Conservation (phyloP, 2,797 vertebrate genomes). For the Myotis findleyi region DNA sequence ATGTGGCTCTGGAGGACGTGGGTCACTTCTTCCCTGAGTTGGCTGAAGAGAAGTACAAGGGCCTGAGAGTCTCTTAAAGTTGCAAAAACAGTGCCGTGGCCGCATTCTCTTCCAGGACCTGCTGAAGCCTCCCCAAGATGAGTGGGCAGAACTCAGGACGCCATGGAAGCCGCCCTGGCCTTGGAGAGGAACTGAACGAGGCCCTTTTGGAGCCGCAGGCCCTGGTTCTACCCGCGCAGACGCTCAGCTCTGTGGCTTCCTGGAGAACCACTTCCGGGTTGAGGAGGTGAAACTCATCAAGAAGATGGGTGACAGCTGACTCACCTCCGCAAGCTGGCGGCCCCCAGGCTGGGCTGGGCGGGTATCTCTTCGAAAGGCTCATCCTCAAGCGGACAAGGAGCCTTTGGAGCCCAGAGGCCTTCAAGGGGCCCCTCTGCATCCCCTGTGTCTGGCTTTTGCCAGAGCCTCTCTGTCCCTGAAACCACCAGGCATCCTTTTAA, state of each 20-base stretch:
- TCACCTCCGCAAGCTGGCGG: background rate
- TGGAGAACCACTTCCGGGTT: background rate
- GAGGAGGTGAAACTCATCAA: background rate
- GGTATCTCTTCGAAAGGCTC: background rate
- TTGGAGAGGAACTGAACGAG: background rate
- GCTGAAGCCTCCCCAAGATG: background rate
- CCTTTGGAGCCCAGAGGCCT: background rate
- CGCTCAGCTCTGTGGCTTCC: background rate
- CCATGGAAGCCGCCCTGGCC: background rate
- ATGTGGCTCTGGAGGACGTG: background rate
- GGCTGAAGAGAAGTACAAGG: background rate
- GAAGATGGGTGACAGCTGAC: background rate
- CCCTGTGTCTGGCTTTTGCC: background rate
- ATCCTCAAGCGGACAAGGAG: background rate
- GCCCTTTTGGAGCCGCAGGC: background rate
- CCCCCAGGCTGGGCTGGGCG: background rate
- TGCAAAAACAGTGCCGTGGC: background rate
- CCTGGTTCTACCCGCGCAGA: background rate
- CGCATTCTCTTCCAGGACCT: background rate
- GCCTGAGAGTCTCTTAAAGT: background rate
- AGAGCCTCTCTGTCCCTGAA: background rate
- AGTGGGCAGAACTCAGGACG: background rate
- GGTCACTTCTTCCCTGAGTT: background rate
- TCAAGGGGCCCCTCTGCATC: background rate
- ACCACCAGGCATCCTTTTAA: background rate